Conservation (phyloP, 2,113 vertebrate species). For the Pteruthius melanotis region DNA sequence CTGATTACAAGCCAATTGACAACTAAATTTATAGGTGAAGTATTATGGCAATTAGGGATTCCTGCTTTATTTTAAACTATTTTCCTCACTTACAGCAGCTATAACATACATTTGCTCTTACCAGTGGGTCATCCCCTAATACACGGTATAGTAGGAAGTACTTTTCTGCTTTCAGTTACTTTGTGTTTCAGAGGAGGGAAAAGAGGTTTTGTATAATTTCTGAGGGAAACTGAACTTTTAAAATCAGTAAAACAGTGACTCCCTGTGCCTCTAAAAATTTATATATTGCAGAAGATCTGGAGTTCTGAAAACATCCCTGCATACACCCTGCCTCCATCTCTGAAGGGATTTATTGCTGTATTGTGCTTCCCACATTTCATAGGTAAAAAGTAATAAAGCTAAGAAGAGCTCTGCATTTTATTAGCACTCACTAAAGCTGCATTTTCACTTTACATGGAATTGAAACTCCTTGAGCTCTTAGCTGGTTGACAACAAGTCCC, state of each 20-base stretch:
- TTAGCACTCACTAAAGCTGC: not conserved
- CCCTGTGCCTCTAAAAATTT: not conserved
- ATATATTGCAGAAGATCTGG: not conserved
- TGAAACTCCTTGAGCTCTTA: constrained; percentile 52
- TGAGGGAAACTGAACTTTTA: not conserved
- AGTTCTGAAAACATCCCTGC: not conserved
- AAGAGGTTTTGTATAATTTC: not conserved
- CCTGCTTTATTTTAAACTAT: not conserved
- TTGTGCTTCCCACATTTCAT: not conserved
- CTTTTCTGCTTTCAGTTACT: not conserved
- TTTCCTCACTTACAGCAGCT: not conserved
- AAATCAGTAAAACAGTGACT: not conserved
- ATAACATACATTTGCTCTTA: not conserved
- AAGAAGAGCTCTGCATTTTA: not conserved
- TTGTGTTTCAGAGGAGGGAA: not conserved
- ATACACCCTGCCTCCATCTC: not conserved
- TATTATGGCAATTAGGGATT: not conserved
- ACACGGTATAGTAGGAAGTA: rapidly evolving
- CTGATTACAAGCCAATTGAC: not conserved
- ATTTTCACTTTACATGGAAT: constrained; percentile 64
- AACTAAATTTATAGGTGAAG: not conserved
- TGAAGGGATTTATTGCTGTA: not conserved
- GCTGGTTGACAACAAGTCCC: not conserved
- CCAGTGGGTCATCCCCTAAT: not conserved
- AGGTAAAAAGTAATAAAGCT: not conserved